Percentiles rank a stretch among this genome's conserved stretches.
phyloP scores from a whole-genome alignment of 2,888 invertebrate genomes.

The Caenorhabditis afra region DNA sequence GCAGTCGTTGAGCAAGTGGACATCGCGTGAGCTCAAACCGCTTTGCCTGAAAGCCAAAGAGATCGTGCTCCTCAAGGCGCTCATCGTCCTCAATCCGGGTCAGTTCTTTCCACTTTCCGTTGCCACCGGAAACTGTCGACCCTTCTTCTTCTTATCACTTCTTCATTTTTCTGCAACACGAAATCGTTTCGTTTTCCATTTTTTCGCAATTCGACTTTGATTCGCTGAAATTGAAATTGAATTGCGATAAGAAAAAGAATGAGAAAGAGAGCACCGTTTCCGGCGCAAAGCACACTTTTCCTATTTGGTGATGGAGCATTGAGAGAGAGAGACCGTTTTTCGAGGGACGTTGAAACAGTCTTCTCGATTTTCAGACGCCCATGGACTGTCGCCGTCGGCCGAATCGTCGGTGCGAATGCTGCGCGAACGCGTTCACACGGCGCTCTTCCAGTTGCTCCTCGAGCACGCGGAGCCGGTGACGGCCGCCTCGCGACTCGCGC shows the following conservation, averaged over 20 bases:
- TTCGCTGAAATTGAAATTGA: not conserved
- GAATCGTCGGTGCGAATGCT: slow-evolving; percentile 66
- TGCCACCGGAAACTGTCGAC: too few species aligned
- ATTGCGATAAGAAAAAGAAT: not conserved
- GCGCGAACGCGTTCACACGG: slow-evolving; percentile 70
- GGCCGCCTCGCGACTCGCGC: slow-evolving; percentile 73
- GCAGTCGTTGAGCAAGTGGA: slow-evolving; percentile 66
- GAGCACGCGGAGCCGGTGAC: slow-evolving; percentile 44
- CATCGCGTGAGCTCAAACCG: slow-evolving; percentile 67
- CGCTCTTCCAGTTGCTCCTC: slow-evolving; percentile 69
- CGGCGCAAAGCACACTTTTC: slow-evolving; percentile 39
- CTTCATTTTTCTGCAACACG: slow-evolving; percentile 3
- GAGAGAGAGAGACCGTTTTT: not conserved
- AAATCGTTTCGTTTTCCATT: not conserved
- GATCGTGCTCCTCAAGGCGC: slow-evolving; percentile 71
- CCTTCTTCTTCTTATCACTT: not conserved
- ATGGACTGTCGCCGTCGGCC: slow-evolving; percentile 64
- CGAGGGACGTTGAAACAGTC: not conserved
- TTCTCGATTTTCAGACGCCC: slow-evolving; percentile 57
- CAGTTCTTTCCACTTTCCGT: not conserved
- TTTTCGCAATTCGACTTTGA: too few species aligned
- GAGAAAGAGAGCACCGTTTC: slow-evolving; percentile 10
- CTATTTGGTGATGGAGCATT: too few species aligned
- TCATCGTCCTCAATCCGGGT: slow-evolving; percentile 69
- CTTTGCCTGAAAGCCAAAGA: slow-evolving; percentile 70